These are phyloP conservation scores for Temnothorax curvispinosus DNA, from an alignment of 1,140 invertebrate species.

Conservation along the genomic window DNA sequence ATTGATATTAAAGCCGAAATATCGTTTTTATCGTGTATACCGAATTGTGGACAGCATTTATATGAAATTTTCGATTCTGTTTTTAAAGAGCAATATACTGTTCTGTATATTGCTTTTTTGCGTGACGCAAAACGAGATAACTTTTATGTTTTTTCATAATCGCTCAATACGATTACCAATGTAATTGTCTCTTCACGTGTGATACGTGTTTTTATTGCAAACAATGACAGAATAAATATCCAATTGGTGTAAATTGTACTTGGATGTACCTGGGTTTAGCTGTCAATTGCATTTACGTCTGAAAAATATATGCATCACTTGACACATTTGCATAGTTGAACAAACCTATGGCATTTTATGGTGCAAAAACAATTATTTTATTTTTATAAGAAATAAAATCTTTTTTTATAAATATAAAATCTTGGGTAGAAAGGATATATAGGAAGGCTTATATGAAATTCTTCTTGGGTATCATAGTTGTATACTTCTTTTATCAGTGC, in stretches of 20 bases:
- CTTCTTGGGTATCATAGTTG: not conserved
- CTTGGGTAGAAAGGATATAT: not conserved
- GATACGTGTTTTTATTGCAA: not conserved
- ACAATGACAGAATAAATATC: constrained; percentile 1
- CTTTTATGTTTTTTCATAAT: not conserved
- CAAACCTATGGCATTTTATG: not conserved
- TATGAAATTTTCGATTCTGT: constrained; percentile 34
- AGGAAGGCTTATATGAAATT: not conserved
- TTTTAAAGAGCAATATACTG: constrained; percentile 36
- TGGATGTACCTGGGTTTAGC: not conserved
- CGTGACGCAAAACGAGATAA: not conserved
- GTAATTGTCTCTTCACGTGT: not conserved
- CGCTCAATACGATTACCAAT: constrained; percentile 15
- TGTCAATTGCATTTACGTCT: not conserved
- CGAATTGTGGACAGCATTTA: constrained; percentile 1
- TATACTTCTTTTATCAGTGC: not conserved
- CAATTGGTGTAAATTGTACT: constrained; percentile 9
- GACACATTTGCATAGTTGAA: not conserved
- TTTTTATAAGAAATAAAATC: not conserved
- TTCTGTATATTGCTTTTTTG: constrained; percentile 32
- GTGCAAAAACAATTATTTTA: not conserved
- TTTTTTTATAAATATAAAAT: not conserved
- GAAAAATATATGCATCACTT: not conserved
- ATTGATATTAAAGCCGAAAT: constrained; percentile 37
- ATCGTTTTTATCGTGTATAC: not conserved